Conservation (phyloP, 2,888 invertebrate species). For the Chrysolina oricalcia region DNA sequence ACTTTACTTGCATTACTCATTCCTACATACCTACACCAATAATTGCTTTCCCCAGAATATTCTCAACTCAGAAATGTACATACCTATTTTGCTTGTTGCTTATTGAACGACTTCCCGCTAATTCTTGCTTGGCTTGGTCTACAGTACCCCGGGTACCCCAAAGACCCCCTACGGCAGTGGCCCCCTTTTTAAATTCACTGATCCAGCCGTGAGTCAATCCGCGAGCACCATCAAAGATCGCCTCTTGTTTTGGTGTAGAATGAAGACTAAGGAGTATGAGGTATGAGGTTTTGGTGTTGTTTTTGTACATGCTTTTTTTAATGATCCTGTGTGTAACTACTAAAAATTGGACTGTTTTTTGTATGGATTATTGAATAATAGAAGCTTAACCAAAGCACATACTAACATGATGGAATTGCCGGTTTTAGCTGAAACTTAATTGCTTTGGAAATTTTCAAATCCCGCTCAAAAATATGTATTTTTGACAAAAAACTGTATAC, state of each 20-base stretch:
- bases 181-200: constrained; percentile 92
- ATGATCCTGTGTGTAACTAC: neutral
- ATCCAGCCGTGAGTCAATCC: constrained; percentile 91
- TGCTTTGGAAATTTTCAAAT: too few species aligned
- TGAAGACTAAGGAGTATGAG: constrained; percentile 98
- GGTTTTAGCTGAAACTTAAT: too few species aligned
- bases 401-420: neutral
- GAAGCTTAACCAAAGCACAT: neutral
- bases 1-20: neutral
- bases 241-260: constrained; percentile 96
- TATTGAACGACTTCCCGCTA: constrained; percentile 34
- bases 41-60: neutral
- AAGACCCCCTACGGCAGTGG: constrained; percentile 74
- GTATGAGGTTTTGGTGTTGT: constrained; percentile 73
- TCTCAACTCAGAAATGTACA: neutral
- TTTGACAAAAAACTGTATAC: too few species aligned
- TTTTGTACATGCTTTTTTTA: neutral
- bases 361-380: neutral
- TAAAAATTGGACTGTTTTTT: neutral
- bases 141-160: constrained; percentile 84
- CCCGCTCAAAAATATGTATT: too few species aligned
- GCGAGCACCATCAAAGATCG: constrained; percentile 97
- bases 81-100: constrained; percentile 44
- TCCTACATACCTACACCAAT: neutral
- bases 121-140: constrained; percentile 61